Conservation (phyloP, 1,140 invertebrate species). For the Papilio helenus region DNA sequence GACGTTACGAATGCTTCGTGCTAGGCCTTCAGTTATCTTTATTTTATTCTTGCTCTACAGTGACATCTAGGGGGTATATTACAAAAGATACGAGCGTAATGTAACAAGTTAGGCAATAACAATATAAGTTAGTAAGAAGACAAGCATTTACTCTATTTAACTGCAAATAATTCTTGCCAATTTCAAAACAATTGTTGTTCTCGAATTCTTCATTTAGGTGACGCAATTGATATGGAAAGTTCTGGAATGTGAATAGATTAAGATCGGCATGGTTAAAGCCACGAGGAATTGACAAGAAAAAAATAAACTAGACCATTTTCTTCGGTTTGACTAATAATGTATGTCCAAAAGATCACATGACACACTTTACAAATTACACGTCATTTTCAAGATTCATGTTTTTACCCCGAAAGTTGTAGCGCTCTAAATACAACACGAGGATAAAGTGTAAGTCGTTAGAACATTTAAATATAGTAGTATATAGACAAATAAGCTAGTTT, state of each 20-base stretch:
- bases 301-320: no score
- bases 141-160: slow-evolving; percentile 6
- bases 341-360: no score
- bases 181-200: neutral
- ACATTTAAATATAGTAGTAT: no score
- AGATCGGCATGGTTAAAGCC: neutral
- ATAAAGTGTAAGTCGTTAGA: no score
- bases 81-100: slow-evolving; percentile 2
- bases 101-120: slow-evolving; percentile 6
- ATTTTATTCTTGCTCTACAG: neutral
- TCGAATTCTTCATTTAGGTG: neutral
- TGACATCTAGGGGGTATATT: neutral
- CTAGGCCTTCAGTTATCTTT: neutral
- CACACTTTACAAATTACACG: no score
- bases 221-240: neutral
- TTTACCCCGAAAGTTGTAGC: no score
- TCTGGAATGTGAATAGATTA: neutral
- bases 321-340: no score
- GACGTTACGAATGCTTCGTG: no score
- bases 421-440: no score
- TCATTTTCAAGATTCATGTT: no score
- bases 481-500: neutral
- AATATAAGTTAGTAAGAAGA: slow-evolving; percentile 8
- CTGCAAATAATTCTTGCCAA: neutral
- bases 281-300: no score